These are phyloP conservation scores for Steatornis caripensis DNA, from an alignment of 2,113 vertebrate species.

Conservation along the genomic window DNA sequence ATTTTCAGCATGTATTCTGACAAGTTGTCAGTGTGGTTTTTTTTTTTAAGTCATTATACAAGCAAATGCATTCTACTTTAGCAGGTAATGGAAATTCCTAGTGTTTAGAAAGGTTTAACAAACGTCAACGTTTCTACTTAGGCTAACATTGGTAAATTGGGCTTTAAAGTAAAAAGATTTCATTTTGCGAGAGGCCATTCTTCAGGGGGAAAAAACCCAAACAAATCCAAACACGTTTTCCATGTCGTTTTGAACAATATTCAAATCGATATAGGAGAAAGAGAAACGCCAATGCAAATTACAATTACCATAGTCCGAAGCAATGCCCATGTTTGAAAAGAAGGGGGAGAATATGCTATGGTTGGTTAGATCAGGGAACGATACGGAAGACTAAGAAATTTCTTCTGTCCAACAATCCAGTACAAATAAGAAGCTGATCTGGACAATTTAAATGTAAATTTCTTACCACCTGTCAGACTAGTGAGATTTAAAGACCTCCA, in stretches of 20 bases:
- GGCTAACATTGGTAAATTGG: background rate
- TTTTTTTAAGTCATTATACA: background rate
- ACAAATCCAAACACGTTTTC: background rate
- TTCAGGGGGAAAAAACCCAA: background rate
- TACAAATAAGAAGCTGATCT: background rate
- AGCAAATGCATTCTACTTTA: background rate
- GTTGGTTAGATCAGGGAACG: background rate
- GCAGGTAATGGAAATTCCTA: background rate
- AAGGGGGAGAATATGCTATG: background rate
- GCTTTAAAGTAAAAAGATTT: background rate
- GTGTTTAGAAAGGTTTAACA: background rate
- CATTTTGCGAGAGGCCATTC: background rate
- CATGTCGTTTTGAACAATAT: background rate
- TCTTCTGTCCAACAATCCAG: background rate
- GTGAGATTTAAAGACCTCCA: background rate
- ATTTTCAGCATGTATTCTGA: background rate
- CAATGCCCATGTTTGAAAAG: background rate
- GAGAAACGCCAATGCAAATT: background rate
- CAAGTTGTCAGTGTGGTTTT: background rate
- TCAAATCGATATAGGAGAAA: background rate
- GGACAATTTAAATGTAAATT: slow-evolving; percentile 45
- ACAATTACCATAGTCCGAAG: background rate
- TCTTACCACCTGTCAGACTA: background rate
- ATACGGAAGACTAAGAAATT: background rate
- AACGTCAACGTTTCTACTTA: background rate